Base-by-base conservation (phyloP, 2,113 vertebrate species). In the Alethe castanea region DNA sequence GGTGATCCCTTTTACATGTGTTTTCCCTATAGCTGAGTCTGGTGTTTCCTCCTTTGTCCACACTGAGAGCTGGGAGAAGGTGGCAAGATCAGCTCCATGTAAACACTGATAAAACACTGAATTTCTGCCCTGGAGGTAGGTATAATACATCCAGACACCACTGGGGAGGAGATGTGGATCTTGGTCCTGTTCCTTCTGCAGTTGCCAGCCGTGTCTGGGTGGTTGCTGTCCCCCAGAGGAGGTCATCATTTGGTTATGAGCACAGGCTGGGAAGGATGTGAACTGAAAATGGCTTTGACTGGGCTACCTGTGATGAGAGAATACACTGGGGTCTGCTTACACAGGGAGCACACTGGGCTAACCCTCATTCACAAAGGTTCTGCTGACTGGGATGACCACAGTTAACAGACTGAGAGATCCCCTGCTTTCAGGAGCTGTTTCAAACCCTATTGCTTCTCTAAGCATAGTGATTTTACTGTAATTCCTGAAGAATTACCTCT, bases 61-160 rank as follows among this genome's bases (percentile, higher is more conserved):
- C 1, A 3, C 5, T 3, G 8, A 50, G 69, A 93, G 23, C 57
- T n/a, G 31, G 71, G 38, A 65, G 11, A 64, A 42, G 17, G 36
- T 53, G 40, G 29, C 0, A 0, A 62, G 38, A 44, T 45, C 57
- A 81, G 64, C 59, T 60, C 53, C 19, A 3, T 0, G 11, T 5
- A 50, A 50, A 50, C 48, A n/a, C 29, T 47, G 62, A 26, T 19
- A 33, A 59, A 82, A 62, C 10, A 40, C 45, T n/a, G 22, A 6
- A 29, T 38, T 69, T n/a, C 10, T 26, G 0, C 56, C 16, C 18
- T 35, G 62, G 35, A 76, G 20, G n/a, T 14, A 47, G 31, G 36
- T 50, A 9, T 19, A 47, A 38, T 4, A 35, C 8, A 85, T 54
- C 12, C 71, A 47, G 35, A 19, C 38, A 31, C 26, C 18, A 9